Conservation (phyloP, 2,797 vertebrate species). For the Phoxinus dragarum region DNA sequence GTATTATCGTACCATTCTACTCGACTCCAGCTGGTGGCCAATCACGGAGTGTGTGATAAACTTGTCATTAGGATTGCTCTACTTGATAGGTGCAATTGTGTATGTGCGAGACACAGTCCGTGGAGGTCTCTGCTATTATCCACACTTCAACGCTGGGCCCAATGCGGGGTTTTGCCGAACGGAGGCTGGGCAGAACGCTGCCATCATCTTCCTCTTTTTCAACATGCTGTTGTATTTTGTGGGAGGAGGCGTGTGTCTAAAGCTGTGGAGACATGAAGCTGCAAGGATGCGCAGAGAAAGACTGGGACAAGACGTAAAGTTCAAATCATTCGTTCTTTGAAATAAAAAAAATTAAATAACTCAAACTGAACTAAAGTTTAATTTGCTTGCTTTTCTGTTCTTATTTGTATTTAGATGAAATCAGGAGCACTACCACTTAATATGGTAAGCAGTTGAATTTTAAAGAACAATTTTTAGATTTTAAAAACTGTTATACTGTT, state of each 20-base stretch:
- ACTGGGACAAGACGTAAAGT: constrained; percentile 81
- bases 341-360: not conserved
- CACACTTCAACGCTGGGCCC: constrained; percentile 85
- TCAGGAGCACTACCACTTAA: constrained; percentile 77
- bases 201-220: constrained; percentile 90
- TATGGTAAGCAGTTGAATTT: constrained; percentile 74
- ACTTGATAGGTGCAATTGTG: constrained; percentile 84
- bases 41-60: constrained; percentile 90
- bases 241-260: constrained; percentile 84
- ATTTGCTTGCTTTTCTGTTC: constrained; percentile 33
- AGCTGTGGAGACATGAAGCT: constrained; percentile 91
- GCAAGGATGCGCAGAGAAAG: constrained; percentile 82
- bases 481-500: not conserved
- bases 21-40: constrained; percentile 95
- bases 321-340: not conserved
- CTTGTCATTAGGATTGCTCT: constrained; percentile 83
- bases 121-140: constrained; percentile 90
- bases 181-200: constrained; percentile 91
- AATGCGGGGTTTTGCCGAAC: constrained; percentile 88
- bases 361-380: not conserved
- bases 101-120: constrained; percentile 91
- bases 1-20: constrained; percentile 93
- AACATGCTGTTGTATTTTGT: constrained; percentile 87
- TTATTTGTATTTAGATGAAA: constrained; percentile 77
- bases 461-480: not conserved